Evolutionary conservation across 2,888 invertebrate genomes (phyloP).

Genomic region (Willowsia nigromaculata): DNA sequence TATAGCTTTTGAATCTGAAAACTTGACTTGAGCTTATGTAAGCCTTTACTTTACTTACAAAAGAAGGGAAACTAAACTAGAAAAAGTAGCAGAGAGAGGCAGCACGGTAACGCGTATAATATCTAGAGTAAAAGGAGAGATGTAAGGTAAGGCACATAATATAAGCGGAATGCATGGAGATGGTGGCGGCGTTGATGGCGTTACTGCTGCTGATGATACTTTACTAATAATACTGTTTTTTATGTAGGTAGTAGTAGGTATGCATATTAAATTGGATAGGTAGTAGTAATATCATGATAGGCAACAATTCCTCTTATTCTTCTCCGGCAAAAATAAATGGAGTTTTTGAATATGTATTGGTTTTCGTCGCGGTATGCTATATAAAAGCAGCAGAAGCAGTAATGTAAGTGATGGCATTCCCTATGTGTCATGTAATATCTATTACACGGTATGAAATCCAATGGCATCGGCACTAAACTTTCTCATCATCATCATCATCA

Average conservation of each 20-base stretch:
- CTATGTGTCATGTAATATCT: neutral
- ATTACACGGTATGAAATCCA: constrained; percentile 12
- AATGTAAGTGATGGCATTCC: neutral
- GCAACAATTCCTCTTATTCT: constrained; percentile 6
- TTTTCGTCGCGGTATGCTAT: neutral
- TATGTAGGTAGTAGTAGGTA: neutral
- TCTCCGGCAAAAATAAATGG: neutral
- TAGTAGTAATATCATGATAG: neutral
- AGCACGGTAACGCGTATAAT: constrained; percentile 3
- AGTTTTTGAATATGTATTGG: neutral
- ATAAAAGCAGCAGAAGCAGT: neutral
- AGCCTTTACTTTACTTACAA: neutral
- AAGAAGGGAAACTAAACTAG: neutral
- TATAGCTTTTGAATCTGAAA: neutral
- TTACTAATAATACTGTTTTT: neutral
- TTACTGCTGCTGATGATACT: neutral
- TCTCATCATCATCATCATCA: no score
- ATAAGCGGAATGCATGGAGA: neutral
- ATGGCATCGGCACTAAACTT: constrained; percentile 23
- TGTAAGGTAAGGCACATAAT: neutral
- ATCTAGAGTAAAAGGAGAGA: constrained; percentile 6
- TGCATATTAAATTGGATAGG: neutral
- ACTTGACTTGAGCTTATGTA: neutral
- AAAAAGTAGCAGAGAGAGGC: neutral
- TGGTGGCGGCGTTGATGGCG: neutral